phyloP scores from a whole-genome alignment of 2,113 vertebrate genomes.

The Hemichromis elongatus region DNA sequence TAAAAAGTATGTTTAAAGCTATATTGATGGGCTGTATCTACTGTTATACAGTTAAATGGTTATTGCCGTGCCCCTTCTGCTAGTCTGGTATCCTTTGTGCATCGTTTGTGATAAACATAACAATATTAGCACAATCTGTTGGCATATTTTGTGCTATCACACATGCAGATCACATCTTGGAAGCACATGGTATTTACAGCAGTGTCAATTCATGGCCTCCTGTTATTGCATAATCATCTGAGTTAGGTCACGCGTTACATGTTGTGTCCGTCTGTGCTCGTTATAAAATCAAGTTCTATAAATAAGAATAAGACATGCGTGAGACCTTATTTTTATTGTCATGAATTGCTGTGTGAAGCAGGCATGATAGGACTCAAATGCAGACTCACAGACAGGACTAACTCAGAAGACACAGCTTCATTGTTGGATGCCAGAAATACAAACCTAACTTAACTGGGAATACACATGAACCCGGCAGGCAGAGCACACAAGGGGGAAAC shows the following conservation, averaged over 20 bases:
- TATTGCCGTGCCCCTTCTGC: not conserved
- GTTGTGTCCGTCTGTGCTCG: not conserved
- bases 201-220: not conserved
- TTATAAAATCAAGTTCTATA: not conserved
- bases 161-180: not conserved
- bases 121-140: not conserved
- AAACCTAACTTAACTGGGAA: not conserved
- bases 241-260: not conserved
- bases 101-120: not conserved
- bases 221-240: not conserved
- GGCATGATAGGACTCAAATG: not conserved
- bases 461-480: not conserved
- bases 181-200: not conserved
- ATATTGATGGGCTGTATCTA: not conserved
- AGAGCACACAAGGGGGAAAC: not conserved
- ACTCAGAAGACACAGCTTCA: not conserved
- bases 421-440: not conserved
- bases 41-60: not conserved
- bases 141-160: not conserved
- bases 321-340: not conserved
- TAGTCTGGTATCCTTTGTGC: not conserved
- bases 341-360: not conserved
- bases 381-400: not conserved
- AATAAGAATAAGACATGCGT: not conserved
- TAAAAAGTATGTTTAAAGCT: not conserved